Conservation (phyloP, 2,113 vertebrate genomes). For the Orthonyx spaldingii region DNA sequence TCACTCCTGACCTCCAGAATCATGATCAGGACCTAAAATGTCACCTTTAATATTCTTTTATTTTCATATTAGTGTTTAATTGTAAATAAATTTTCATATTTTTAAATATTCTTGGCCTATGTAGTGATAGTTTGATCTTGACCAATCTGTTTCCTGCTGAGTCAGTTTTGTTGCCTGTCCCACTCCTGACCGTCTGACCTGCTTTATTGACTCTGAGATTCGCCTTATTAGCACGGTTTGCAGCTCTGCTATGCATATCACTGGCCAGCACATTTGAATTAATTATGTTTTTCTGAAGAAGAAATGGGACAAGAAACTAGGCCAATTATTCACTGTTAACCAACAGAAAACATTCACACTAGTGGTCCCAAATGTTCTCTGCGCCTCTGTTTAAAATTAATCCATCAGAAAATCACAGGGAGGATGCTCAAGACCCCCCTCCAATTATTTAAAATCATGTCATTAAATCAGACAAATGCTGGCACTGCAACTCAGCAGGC, state of each 20-base stretch:
- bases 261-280: constrained; percentile 1
- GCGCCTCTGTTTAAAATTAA: constrained; percentile 50
- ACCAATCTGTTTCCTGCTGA: not conserved
- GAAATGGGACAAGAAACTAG: constrained; percentile 44
- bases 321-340: constrained; percentile 54
- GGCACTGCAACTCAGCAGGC: constrained; percentile 53
- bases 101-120: not conserved
- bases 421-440: constrained; percentile 40
- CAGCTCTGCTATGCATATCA: not conserved
- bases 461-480: constrained; percentile 59
- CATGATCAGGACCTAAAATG: not conserved
- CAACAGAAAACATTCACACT: constrained; percentile 34
- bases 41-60: not conserved
- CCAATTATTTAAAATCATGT: constrained; percentile 53
- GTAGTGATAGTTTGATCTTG: not conserved
- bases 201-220: not conserved
- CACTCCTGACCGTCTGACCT: not conserved
- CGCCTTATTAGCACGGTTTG: not conserved
- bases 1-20: not conserved
- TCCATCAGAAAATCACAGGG: constrained; percentile 42
- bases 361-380: constrained; percentile 37
- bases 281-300: constrained; percentile 20
- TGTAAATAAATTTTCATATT: not conserved
- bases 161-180: not conserved
- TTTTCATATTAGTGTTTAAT: not conserved